Base-by-base conservation (phyloP, 2,888 invertebrate species). In the Chrysolina oricalcia region DNA sequence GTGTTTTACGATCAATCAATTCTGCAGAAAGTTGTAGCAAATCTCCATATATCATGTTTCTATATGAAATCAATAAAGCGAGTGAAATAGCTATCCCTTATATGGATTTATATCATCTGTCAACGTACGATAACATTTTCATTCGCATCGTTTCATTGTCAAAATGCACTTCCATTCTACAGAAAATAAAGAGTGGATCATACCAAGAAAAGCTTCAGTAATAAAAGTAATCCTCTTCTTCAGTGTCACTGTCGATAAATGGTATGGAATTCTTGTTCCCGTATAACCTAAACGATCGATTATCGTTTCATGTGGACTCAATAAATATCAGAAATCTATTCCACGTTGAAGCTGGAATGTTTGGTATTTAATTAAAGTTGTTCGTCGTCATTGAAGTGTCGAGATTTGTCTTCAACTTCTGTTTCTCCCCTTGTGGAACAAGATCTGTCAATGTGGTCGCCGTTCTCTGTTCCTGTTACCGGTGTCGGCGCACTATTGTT, bases 351-450 rank as follows among this genome's bases (percentile, higher is more conserved):
- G 78, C 68, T 72, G 85, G 86, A 86, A 87, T 86, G 85, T 85
- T 84, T 82, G 86, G 85, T 81, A 86, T 86, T 86, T 86, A 86
- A 87, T 87, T 86, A 87, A 85, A 87, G 81, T 85, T 84, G 59
- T 59, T 84, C 83, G 84, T 83, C 84, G 85, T 84, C 86, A 85
- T 81, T 85, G 80, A 83, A 85, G 85, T 85, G 86, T 84, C 86
- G 83, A 82, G 86, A 86, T 86, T 86, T 86, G 84, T 85, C 85
- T 85, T 85, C 78, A 80, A 78, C 80, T 82, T 81, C 74, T 75
- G 75, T 78, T 76, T 72, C 78, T 68, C 68, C 80, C 81, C 78
- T 74, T 68, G 75, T 53, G 59, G 76, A 79, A 80, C 78, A 78
- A 78, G 82, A 81, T 81, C 81, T 79, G 72, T 73, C 75, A 73